Base-by-base conservation (phyloP, 2,888 invertebrate genomes). In the Patella depressa region DNA sequence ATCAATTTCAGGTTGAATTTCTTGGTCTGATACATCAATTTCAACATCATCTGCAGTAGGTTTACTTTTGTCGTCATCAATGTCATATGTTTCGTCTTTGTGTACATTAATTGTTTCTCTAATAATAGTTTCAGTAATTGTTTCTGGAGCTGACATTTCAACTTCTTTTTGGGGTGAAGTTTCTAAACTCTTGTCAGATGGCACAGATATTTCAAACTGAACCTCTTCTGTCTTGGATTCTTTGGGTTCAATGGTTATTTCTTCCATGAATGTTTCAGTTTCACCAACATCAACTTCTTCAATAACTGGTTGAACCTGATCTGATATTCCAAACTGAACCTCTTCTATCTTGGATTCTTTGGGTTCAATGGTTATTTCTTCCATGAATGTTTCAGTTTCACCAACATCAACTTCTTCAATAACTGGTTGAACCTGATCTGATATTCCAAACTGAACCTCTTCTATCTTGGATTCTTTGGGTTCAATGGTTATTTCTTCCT, bases 361-460 rank as follows among this genome's bases (percentile, higher is more conserved):
- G 17, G 19, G 65, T 53, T 65, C n/a, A 45, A 74, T 74, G n/a
- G 19, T 69, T n/a, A 79, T 71, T 34, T 72, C 74, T 24, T 74
- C 77, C 72, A 53, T 53, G 59, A 70, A 55, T 77, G 69, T 77
- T 53, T 70, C 55, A 19, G 74, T 74, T 29, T 65, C 70, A 54
- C 57, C 73, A 29, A 69, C 59, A n/a, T 65, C 71, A 9, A 73
- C 54, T 15, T 78, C 78, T 4, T 72, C 73, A 55, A 53, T 53
- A 73, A 59, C 75, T 65, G 74, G 71, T 59, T 71, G 15, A 2
- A n/a, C 29, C 55, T 77, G 17, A 59, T 59, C 59, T 59, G n/a
- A n/a, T 15, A 29, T 45, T 45, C 24, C 70, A 29, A 34, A 29
- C 45, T 29, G 70, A n/a, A 70, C 2, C 15, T 70, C 70, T 45